phyloP scores from a whole-genome alignment of 2,888 invertebrate species.

The Chloroclysta siterata region DNA sequence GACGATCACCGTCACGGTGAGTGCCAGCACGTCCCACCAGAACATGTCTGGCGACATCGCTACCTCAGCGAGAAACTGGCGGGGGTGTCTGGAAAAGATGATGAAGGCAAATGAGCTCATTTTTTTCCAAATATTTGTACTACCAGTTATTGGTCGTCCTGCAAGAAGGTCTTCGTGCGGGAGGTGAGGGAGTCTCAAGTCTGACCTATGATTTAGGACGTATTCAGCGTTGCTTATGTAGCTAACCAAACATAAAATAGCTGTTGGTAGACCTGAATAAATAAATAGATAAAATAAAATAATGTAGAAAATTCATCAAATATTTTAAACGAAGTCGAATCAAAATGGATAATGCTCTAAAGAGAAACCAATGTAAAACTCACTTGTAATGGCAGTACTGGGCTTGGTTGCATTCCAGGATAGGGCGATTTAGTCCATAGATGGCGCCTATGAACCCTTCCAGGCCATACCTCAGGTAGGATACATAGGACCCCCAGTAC shows the following conservation, averaged over 20 bases:
- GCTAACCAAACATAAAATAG: too few species aligned
- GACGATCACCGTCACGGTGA: conserved; percentile 87
- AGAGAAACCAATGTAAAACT: conserved; percentile 36
- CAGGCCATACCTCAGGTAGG: conserved; percentile 95
- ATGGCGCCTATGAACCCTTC: conserved; percentile 94
- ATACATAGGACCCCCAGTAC: conserved; percentile 96
- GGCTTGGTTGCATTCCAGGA: conserved; percentile 90
- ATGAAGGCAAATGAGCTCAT: conserved; percentile 10
- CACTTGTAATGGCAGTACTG: conserved; percentile 92
- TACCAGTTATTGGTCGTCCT: too few species aligned
- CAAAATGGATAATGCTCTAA: not conserved
- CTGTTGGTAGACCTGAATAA: too few species aligned
- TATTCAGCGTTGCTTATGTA: too few species aligned
- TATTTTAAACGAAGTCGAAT: not conserved
- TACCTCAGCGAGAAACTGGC: conserved; percentile 92
- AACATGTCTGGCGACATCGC: conserved; percentile 93
- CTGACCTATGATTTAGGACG: too few species aligned
- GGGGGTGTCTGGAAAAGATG: conserved; percentile 85
- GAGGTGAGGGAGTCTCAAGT: too few species aligned
- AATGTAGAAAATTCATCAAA: too few species aligned
- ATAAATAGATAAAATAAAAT: too few species aligned
- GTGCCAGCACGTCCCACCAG: conserved; percentile 91
- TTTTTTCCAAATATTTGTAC: not conserved
- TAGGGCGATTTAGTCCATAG: conserved; percentile 91
- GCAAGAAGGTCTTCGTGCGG: too few species aligned